Conservation (phyloP, 2,797 vertebrate species). For the Botia almorhae region DNA sequence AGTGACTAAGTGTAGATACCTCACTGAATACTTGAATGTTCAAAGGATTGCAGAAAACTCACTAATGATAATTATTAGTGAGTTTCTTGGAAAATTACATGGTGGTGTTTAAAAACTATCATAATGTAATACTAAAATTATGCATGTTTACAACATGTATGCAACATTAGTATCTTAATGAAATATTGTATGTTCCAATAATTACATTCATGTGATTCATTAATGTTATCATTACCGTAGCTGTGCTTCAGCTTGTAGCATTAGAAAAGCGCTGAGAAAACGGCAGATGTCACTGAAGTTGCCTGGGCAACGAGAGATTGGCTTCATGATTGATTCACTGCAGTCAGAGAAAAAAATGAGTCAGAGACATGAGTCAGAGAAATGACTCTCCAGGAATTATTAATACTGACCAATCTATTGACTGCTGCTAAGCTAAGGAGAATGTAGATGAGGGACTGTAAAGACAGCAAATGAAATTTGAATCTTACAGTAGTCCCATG, state of each 20-base stretch:
- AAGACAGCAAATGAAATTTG: no score
- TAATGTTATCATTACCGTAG: constrained; percentile 1
- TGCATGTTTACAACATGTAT: no score
- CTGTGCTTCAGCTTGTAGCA: constrained; percentile 17
- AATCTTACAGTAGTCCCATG: neutral
- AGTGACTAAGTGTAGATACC: neutral
- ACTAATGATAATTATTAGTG: neutral
- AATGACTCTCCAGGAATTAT: constrained; percentile 55
- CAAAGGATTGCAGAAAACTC: neutral
- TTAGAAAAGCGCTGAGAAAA: constrained; percentile 25
- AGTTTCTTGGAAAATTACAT: neutral
- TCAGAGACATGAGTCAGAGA: constrained; percentile 65
- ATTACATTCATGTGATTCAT: constrained; percentile 17
- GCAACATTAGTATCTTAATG: no score
- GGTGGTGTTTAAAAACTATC: neutral
- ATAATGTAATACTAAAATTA: neutral
- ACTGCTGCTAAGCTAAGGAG: constrained; percentile 47
- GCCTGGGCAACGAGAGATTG: constrained; percentile 49
- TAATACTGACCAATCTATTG: constrained; percentile 61
- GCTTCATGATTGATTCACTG: constrained; percentile 65
- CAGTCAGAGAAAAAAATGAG: no score
- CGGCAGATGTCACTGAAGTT: constrained; percentile 56
- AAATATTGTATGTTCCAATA: neutral
- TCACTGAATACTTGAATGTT: neutral
- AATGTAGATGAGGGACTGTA: constrained; percentile 43